Percentiles rank a stretch among this genome's conserved stretches.
phyloP scores from a whole-genome alignment of 1,140 invertebrate genomes.

The Drosophila cardini region DNA sequence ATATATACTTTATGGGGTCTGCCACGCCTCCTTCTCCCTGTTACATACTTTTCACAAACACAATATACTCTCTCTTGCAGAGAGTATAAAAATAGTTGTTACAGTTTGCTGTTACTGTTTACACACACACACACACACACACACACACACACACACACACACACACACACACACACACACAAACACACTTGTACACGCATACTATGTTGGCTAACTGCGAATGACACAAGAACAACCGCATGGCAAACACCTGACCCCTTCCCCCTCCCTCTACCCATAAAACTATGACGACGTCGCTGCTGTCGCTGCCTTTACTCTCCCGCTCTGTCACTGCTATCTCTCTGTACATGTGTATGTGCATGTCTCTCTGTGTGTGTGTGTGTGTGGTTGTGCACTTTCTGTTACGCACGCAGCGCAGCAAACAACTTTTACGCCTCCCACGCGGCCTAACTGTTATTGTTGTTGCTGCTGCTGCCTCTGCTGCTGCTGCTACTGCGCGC shows the following conservation, averaged over 20 bases:
- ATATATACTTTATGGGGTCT: too few species aligned
- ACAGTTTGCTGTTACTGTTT: slow-evolving; percentile 39
- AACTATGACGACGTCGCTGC: neutral
- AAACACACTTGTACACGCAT: slow-evolving; percentile 6
- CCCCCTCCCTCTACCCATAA: neutral
- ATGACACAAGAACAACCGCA: slow-evolving; percentile 54
- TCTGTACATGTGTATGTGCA: slow-evolving; percentile 26
- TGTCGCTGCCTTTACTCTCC: neutral
- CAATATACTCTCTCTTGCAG: too few species aligned
- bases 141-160: slow-evolving; percentile 20
- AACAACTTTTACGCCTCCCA: slow-evolving; percentile 71
- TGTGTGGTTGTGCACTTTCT: slow-evolving; percentile 47
- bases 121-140: slow-evolving; percentile 30
- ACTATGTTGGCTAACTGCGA: slow-evolving; percentile 32
- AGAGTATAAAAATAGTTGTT: slow-evolving; percentile 60
- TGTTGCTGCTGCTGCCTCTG: slow-evolving; percentile 16
- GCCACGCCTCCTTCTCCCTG: too few species aligned
- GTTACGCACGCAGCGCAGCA: slow-evolving; percentile 76
- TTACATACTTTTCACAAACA: too few species aligned
- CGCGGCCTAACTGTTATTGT: slow-evolving; percentile 33
- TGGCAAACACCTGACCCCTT: slow-evolving; percentile 50
- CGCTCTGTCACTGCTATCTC: slow-evolving; percentile 3
- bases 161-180: slow-evolving; percentile 35
- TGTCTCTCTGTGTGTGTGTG: slow-evolving; percentile 34
- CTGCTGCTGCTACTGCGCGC: slow-evolving; percentile 63